phyloP scores from a whole-genome alignment of 1,140 invertebrate species.

The Papilio machaon region DNA sequence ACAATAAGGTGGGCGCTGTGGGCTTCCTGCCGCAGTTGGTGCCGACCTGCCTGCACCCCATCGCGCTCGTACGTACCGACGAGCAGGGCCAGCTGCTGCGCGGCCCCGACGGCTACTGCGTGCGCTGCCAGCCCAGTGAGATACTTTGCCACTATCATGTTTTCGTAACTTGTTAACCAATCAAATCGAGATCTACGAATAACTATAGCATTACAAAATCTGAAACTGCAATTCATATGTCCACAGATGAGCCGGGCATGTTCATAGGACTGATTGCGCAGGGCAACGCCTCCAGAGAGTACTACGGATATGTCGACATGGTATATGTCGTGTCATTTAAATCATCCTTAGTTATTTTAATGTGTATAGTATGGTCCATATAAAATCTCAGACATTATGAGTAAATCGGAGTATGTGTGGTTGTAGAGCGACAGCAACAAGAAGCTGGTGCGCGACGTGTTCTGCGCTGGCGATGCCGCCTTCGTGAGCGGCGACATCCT shows the following conservation, averaged over 20 bases:
- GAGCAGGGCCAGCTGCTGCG: slow-evolving; percentile 90
- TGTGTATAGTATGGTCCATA: too few species aligned
- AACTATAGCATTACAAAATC: not conserved
- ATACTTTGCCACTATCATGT: not conserved
- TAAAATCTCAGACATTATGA: not conserved
- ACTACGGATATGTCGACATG: slow-evolving; percentile 96
- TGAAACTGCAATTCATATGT: slow-evolving; percentile 22
- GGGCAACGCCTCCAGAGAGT: slow-evolving; percentile 91
- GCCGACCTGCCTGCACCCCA: slow-evolving; percentile 91
- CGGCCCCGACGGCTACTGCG: slow-evolving; percentile 91
- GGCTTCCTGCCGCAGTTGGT: slow-evolving; percentile 95
- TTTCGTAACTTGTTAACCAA: too few species aligned
- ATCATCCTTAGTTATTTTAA: too few species aligned
- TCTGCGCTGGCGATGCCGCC: slow-evolving; percentile 89
- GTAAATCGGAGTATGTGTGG: not conserved
- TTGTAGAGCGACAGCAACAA: slow-evolving; percentile 88
- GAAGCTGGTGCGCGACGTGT: slow-evolving; percentile 92
- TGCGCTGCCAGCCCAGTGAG: slow-evolving; percentile 88
- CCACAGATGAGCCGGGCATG: slow-evolving; percentile 94
- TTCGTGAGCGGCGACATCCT: slow-evolving; percentile 97
- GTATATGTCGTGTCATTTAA: slow-evolving; percentile 49
- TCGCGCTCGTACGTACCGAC: slow-evolving; percentile 94
- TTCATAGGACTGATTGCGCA: slow-evolving; percentile 98
- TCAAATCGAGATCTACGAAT: not conserved
- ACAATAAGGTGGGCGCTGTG: slow-evolving; percentile 94